phyloP scores from a whole-genome alignment of 2,888 invertebrate genomes.

The Notodonta dromedarius region DNA sequence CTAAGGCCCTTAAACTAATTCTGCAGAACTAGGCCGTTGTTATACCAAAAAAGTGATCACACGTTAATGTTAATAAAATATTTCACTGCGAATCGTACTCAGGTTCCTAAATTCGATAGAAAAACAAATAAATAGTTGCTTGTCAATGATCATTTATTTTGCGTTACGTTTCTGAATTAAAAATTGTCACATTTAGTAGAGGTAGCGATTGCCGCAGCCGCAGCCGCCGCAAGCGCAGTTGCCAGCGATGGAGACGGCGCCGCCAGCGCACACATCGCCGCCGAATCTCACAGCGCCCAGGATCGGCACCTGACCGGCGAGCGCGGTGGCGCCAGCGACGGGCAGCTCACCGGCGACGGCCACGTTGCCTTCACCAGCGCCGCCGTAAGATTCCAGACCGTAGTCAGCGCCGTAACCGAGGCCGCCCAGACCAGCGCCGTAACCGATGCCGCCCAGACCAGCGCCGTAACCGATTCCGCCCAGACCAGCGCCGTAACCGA shows the following conservation, averaged over 20 bases:
- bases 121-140: no score
- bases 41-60: no score
- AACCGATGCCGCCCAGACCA: conserved; percentile 18
- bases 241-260: conserved; percentile 44
- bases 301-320: conserved; percentile 45
- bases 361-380: conserved; percentile 23
- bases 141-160: no score
- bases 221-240: conserved; percentile 34
- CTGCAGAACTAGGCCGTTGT: no score
- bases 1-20: no score
- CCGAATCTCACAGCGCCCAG: conserved; percentile 26
- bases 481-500: conserved; percentile 7
- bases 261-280: conserved; percentile 45
- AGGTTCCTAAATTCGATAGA: no score
- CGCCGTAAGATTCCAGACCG: neutral
- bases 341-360: conserved; percentile 34
- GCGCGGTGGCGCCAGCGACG: conserved; percentile 19
- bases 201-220: conserved; percentile 6
- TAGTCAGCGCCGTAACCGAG: conserved; percentile 2
- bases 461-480: conserved; percentile 24
- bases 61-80: no score
- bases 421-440: conserved; percentile 13
- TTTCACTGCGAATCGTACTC: no score
- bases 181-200: no score
- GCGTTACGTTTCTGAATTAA: no score